Evolutionary conservation across 2,113 vertebrate species (phyloP).

Genomic region (Apus apus): DNA sequence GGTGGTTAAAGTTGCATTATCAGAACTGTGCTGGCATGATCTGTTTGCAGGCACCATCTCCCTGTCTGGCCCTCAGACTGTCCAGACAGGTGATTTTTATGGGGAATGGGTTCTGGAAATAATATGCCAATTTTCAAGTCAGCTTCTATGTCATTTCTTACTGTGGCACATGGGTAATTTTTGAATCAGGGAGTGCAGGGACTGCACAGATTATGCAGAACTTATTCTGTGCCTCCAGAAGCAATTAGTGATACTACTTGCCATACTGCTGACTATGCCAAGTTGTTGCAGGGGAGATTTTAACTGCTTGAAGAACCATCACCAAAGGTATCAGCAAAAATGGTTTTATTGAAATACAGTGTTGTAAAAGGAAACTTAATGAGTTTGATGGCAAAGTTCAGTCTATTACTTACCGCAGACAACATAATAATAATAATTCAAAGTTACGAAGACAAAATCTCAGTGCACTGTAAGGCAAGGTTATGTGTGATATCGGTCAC

Average conservation of each 20-base stretch:
- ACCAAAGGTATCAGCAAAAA: not conserved
- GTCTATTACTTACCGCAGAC: not conserved
- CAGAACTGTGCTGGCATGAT: not conserved
- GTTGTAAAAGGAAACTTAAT: not conserved
- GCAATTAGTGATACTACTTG: no score
- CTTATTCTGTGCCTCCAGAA: no score
- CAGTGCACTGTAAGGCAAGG: not conserved
- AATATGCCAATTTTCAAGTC: not conserved
- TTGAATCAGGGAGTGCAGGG: no score
- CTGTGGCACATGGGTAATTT: no score
- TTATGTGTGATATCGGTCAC: fast-evolving
- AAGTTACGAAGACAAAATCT: not conserved
- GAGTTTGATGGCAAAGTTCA: not conserved
- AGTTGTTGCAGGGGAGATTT: no score
- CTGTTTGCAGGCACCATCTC: not conserved
- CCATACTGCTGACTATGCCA: no score
- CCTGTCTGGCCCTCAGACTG: not conserved
- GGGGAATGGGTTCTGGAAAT: not conserved
- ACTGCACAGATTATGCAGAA: no score
- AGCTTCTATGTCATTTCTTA: not conserved
- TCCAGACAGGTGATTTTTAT: not conserved
- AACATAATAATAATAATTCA: not conserved
- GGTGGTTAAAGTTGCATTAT: not conserved
- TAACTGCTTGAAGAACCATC: not conserved
- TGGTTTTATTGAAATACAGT: not conserved